Percentiles rank a stretch among this genome's conserved stretches.
Conservation (phyloP, 1,140 invertebrate genomes). For the Piezodorus guildinii region DNA sequence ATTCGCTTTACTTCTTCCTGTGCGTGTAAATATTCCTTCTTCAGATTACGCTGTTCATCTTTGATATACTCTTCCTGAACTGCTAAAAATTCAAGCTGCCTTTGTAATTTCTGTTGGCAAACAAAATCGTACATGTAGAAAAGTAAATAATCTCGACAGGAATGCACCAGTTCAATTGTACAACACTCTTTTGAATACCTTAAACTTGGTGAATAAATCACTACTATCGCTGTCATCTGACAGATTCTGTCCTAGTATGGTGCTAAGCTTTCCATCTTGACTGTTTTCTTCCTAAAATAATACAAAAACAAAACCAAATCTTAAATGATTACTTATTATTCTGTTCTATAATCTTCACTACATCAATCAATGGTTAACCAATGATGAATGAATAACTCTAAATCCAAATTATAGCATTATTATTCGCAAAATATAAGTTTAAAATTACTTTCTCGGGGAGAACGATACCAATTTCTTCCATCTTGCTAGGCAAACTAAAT, state of each 20-base stretch:
- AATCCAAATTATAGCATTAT: conserved; percentile 12
- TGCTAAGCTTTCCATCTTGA: conserved; percentile 43
- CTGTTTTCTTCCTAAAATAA: conserved; percentile 45
- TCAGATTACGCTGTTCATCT: conserved; percentile 93
- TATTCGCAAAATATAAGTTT: conserved; percentile 2
- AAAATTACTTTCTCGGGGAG: conserved; percentile 53
- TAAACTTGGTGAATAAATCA: conserved; percentile 89
- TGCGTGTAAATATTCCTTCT: conserved; percentile 94
- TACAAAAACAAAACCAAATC: conserved; percentile 8
- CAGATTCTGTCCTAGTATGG: conserved; percentile 38
- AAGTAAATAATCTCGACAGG: too few relatives aligned
- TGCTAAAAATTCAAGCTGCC: conserved; percentile 90
- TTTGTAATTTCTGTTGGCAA: conserved; percentile 71
- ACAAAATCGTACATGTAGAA: not conserved
- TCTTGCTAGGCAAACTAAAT: conserved; percentile 30
- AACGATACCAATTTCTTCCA: conserved; percentile 59
- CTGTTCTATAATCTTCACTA: conserved; percentile 6
- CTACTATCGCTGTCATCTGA: conserved; percentile 73
- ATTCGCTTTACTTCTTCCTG: conserved; percentile 97
- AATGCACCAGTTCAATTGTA: too few relatives aligned
- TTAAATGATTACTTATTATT: conserved; percentile 4
- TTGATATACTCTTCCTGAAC: conserved; percentile 99
- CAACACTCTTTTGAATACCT: conserved; percentile 43
- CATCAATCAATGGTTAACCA: conserved; percentile 9
- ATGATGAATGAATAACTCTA: not conserved